Evolutionary conservation across 1,140 invertebrate genomes (phyloP), one percentile per base, ranked within the genome.

Genomic region (Nylanderia fulva): DNA sequence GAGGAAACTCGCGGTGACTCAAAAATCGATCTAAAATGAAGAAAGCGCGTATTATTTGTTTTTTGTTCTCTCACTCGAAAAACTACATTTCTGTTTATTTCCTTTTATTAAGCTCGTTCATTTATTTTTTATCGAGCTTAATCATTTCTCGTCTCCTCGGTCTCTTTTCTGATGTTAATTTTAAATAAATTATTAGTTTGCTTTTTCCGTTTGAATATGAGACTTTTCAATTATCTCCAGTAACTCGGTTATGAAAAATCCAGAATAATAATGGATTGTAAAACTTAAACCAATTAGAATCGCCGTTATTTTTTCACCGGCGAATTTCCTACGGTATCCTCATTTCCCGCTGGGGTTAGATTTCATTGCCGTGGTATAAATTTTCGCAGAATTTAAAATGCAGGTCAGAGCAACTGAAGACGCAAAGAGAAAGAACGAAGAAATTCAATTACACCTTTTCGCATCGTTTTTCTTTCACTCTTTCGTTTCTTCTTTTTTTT

Each of bases 201-300:
- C 8, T 33, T 33, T n/a, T 27, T 39, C 8, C 21, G 15, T 36
- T 74, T 56, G 11, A 58, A 74, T 56, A 18, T 74, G 29, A 58
- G 18, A 58, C n/a, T n/a, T 58, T 39, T 18, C 33, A 54, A 11
- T 24, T 74, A 39, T 39, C 58, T 74, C 15, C 15, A 21, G 15
- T 74, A 39, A n/a, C 1, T 74, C 15, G 21, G 15, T 33, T 15
- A 58, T 21, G 13, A 74, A 18, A 15, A 56, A 36, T 33, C 13
- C 29, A 24, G 18, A 0, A 24, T 27, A 39, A 74, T 58, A 58
- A 74, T 74, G 36, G 56, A 33, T 74, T 13, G 29, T 21, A 7
- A 58, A 74, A 74, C 33, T 74, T 74, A 74, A 74, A 58, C 21
- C 71, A 74, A 74, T 74, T 74, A 58, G 21, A 21, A 58, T 58